Base-by-base conservation (phyloP, 1,140 invertebrate species). In the Coptotermes formosanus region DNA sequence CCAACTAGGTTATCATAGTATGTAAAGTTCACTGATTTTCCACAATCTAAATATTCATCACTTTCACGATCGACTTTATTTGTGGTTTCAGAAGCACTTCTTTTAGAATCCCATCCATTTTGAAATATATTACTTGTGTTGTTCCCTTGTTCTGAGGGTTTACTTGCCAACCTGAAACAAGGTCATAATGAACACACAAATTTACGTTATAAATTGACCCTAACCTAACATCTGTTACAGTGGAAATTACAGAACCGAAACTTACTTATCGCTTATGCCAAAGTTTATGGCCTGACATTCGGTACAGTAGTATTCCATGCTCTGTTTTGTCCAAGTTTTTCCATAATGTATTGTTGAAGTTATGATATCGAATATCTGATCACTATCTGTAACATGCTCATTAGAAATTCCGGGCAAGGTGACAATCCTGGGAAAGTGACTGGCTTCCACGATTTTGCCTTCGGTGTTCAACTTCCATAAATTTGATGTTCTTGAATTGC, bases 1-100 rank as follows among this genome's bases (percentile, higher is more conserved):
- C 96, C 96, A 82, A 96, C 93, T 83, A 98, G 91, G 91, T 96
- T 96, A 89, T 97, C 97, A 91, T 97, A 97, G 89, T 96, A 96
- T 21, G 97, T 97, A 89, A 95, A 96, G 91, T 97, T 97, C 0
- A 96, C 96, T 82, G 96, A 93, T 92, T 96, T 96, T 6, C 97
- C 97, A 92, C 97, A 97, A 89, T 96, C 95, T 86, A 97, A 91
- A 87, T 94, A 92, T 90, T 96, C 94, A 88, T 95, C 94, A 82
- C 83, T 86, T 55, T 83, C 85, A 64, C 7, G 64, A 12, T 30
- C 30, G 23, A 85, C 84, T 38, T 85, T 2, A 85, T 85, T 45
- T 48, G 45, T 64, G 38, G 25, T 87, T 84, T 82, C n/a, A 85
- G 48, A 43, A 87, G 38, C 64, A 88, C 87, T 89, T 87, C 88